Evolutionary conservation across 2,113 vertebrate genomes (phyloP), one percentile per base, ranked within the genome.

Genomic region (Synodontis membranacea): DNA sequence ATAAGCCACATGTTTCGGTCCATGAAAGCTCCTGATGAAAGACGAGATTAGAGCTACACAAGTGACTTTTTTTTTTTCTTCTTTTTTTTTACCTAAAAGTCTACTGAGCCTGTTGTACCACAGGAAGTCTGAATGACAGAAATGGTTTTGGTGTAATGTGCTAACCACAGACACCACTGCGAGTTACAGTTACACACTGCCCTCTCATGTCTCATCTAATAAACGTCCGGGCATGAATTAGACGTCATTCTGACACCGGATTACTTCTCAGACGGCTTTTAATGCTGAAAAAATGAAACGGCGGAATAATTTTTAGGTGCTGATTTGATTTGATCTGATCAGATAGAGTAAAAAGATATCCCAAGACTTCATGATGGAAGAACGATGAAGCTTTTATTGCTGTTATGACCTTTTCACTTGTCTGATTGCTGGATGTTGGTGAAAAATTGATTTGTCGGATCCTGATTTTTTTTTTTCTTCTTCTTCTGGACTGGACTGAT

Each of bases 161-260:
- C 68, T 75, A 84, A 84, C 68, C 83, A 84, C 83, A 56, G 52
- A 15, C 82, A 84, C 70, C 25, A 12, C 50, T 34, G 60, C 19
- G 44, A 66, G 42, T 50, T 39, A 70, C 31, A 54, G 82, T n/a
- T 37, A 52, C 34, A 83, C 66, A 68, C 82, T 83, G 82, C 82
- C 82, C 82, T 68, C 82, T 23, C 46, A 72, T 58, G 82, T 83
- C 64, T 54, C 46, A 21, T 15, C 15, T 9, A 39, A 68, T 83
- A 9, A 83, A 72, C n/a, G 7, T 72, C 31, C 21, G 42, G 2
- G 19, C 15, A 15, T 0, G 6, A 62, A 14, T 42, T 5, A 19
- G 1, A 60, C 23, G 2, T 48, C n/a, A 34, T 52, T 54, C 44
- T 5, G 12, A 44, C 70, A n/a, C 4, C 74, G 17, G 39, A 15